Evolutionary conservation across 2,888 invertebrate genomes (phyloP), one percentile per base, ranked within the genome.

Genomic region (Dryomyza anilis): DNA sequence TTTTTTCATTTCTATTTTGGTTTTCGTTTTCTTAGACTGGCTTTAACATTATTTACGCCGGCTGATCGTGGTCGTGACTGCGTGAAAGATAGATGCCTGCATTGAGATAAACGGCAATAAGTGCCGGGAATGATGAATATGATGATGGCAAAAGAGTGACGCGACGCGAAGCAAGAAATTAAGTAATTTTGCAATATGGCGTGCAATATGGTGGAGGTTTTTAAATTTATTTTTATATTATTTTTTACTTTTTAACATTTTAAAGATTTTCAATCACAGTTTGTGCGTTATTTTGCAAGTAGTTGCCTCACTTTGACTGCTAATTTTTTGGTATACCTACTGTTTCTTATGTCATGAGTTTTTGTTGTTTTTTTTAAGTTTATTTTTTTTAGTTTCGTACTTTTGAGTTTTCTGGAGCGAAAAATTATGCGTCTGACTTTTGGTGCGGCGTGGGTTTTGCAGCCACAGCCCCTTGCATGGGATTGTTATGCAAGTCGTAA

Each of bases 131-230:
- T 23, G 21, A 16, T 30, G 16, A 50, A n/a, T 43, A 46, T 29
- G 27, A 63, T 50, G 7, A 39, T 2, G 33, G 19, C 23, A 19
- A 4, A n/a, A 53, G 56, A 56, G 43, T 16, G 21, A 25, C 21
- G 14, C n/a, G 25, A 7, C 7, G 39, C 16, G 53, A 30, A 29
- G 43, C 43, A 25, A 56, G 14, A 27, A 43, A 56, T 43, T n/a
- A 23, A 65, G 67, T 66, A 69, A 69, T 69, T 69, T 65, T 39
- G 10, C 16, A 39, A 58, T 72, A 73, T 76, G n/a, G n/a, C 76
- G 76, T 65, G 75, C 76, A 76, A 76, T 68, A 48, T 72, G 69
- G 60, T 63, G 33, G 50, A 55, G 50, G 27, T 14, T 23, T n/a
- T n/a, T n/a, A n/a, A n/a, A n/a, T 53, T 36, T 23, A 45, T 36